Percentiles rank a stretch among this genome's conserved stretches.
Evolutionary conservation across 2,797 vertebrate species (phyloP).

Genomic region (Peromyscus nudipes): DNA sequence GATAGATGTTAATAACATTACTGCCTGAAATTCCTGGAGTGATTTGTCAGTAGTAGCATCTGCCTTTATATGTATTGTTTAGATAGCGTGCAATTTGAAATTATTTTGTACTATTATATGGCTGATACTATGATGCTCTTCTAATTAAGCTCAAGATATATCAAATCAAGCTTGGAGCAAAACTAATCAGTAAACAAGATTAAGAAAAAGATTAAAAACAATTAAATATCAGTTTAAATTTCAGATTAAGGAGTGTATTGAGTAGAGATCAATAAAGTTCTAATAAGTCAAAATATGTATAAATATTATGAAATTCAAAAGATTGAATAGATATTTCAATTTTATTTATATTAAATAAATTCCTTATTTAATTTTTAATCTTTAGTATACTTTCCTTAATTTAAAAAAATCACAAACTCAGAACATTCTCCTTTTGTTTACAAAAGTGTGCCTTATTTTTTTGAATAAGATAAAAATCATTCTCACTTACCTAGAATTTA

Average conservation of each 20-base stretch:
- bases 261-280: background rate
- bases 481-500: background rate
- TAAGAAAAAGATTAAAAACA: background rate
- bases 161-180: background rate
- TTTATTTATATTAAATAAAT: constrained; percentile 6
- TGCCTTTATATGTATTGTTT: constrained; percentile 69
- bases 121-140: constrained; percentile 11
- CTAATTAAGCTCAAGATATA: background rate
- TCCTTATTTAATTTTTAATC: background rate
- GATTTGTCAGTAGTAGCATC: constrained; percentile 62
- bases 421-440: background rate
- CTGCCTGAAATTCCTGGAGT: constrained; percentile 67
- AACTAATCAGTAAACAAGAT: background rate
- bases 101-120: constrained; percentile 46
- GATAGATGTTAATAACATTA: constrained; percentile 83
- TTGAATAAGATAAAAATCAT: background rate
- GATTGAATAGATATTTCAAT: background rate
- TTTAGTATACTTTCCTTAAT: background rate
- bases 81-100: background rate
- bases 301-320: background rate
- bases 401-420: background rate
- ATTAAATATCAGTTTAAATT: background rate
- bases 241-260: background rate
- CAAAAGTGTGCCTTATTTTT: background rate
- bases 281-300: background rate